A percentile compares a stretch with the other conserved stretches of the same genome.
phyloP scores from a whole-genome alignment of 30 jellyfish, hydroid and myxozoan genomes.

The Aurelia aurita region DNA sequence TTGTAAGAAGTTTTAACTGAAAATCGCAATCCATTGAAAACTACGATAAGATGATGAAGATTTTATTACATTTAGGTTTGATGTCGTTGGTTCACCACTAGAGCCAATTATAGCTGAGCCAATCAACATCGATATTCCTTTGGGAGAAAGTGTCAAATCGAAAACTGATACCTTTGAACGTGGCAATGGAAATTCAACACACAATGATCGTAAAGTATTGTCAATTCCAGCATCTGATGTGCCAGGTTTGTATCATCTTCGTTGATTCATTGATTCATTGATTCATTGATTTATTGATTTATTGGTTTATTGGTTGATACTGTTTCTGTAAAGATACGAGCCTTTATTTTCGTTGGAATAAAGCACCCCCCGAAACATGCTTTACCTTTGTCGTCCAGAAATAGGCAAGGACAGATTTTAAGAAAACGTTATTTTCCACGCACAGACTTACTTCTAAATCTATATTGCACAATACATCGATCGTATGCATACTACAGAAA shows the following conservation, averaged over 20 bases:
- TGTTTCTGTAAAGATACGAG: too few species aligned
- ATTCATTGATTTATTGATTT: too few species aligned
- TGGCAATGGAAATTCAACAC: neutral
- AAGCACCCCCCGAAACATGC: too few species aligned
- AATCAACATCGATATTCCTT: slow-evolving; percentile 22
- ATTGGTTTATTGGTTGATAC: too few species aligned
- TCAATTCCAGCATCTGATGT: slow-evolving; percentile 62
- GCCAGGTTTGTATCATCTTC: slow-evolving; percentile 65
- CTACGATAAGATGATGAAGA: neutral
- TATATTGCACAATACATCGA: too few species aligned
- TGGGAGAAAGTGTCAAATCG: slow-evolving; percentile 31
- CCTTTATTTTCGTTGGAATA: too few species aligned
- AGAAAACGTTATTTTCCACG: too few species aligned
- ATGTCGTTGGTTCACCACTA: slow-evolving; percentile 65
- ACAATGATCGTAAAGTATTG: slow-evolving; percentile 18
- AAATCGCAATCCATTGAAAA: neutral
- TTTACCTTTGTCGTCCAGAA: too few species aligned
- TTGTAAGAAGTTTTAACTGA: neutral
- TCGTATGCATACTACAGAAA: too few species aligned
- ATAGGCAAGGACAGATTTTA: too few species aligned
- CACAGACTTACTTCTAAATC: too few species aligned
- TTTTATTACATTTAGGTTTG: slow-evolving; percentile 44
- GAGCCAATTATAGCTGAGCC: slow-evolving; percentile 92
- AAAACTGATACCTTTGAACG: slow-evolving; percentile 11
- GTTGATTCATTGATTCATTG: too few species aligned